Conservation (phyloP, 1,140 invertebrate species). For the Macrocentrus cingulum region DNA sequence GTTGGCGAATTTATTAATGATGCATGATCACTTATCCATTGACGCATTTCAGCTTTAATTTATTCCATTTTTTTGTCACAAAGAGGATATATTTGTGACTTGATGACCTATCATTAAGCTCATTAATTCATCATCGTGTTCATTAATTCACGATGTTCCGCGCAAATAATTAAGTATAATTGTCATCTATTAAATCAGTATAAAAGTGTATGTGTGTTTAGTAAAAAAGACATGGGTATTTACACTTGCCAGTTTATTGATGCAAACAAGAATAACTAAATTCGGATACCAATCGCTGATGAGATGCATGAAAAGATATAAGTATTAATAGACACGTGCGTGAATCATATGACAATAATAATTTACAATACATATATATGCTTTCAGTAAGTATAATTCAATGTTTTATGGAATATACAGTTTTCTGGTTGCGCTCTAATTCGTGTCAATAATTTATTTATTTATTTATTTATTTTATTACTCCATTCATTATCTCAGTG, state of each 20-base stretch:
- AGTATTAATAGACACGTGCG: constrained; percentile 18
- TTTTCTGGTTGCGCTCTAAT: constrained; percentile 37
- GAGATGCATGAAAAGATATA: constrained; percentile 15
- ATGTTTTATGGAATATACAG: constrained; percentile 39
- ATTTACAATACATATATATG: constrained; percentile 26
- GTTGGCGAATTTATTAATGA: no score
- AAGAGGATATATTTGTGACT: no score
- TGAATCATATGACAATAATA: constrained; percentile 22
- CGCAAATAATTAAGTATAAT: no score
- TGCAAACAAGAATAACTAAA: constrained; percentile 29
- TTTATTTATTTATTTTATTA: constrained; percentile 17
- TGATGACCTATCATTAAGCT: no score
- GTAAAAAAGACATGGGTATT: constrained; percentile 7
- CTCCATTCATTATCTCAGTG: constrained; percentile 5
- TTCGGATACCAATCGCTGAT: constrained; percentile 24
- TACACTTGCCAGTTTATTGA: constrained; percentile 29
- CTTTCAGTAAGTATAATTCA: constrained; percentile 43
- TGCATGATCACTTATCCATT: no score
- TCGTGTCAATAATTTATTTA: constrained; percentile 11
- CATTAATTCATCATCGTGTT: no score
- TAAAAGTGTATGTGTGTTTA: no score
- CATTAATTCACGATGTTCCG: no score
- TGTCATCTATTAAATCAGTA: neutral
- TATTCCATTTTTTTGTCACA: no score
- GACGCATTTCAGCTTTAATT: no score